phyloP scores from a whole-genome alignment of 92 coral and sea anemone genomes.

The Porites rus region DNA sequence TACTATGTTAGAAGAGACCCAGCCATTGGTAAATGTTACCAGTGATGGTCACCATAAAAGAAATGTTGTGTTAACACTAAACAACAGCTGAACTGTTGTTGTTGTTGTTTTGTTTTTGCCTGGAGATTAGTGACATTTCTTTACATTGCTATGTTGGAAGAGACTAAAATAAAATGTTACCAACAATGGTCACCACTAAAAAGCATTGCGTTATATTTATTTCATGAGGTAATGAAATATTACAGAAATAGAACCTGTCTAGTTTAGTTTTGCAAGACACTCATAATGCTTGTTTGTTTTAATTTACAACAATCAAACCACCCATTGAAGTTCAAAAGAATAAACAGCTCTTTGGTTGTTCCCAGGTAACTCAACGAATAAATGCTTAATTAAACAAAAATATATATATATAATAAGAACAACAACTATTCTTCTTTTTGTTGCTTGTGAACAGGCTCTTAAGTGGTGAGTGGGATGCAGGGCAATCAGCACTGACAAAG shows the following conservation, averaged over 20 bases:
- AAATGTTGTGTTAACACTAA: slow-evolving; percentile 3
- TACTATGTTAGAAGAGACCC: background rate
- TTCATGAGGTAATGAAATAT: slow-evolving; percentile 25
- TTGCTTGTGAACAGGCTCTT: slow-evolving; percentile 42
- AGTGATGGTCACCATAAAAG: background rate
- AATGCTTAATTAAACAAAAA: slow-evolving; percentile 19
- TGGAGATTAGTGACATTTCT: slow-evolving; percentile 27
- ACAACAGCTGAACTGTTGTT: slow-evolving; percentile 35
- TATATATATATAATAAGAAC: background rate
- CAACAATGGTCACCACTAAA: slow-evolving; percentile 38
- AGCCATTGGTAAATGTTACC: background rate
- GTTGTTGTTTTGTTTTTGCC: slow-evolving; percentile 21
- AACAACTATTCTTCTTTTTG: slow-evolving; percentile 20
- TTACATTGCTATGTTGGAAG: slow-evolving; percentile 30
- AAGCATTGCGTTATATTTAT: slow-evolving; percentile 35
- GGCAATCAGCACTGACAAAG: slow-evolving; percentile 1
- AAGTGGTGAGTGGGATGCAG: slow-evolving; percentile 7
- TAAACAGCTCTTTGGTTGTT: slow-evolving; percentile 23
- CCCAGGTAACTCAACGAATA: slow-evolving; percentile 33
- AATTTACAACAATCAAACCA: slow-evolving; percentile 23
- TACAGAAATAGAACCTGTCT: background rate
- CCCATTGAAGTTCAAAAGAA: background rate
- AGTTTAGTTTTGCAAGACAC: slow-evolving; percentile 30
- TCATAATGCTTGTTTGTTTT: slow-evolving; percentile 39
- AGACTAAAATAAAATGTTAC: slow-evolving; percentile 18